phyloP scores from a whole-genome alignment of 2,797 vertebrate genomes.

The Malurus leucopterus region DNA sequence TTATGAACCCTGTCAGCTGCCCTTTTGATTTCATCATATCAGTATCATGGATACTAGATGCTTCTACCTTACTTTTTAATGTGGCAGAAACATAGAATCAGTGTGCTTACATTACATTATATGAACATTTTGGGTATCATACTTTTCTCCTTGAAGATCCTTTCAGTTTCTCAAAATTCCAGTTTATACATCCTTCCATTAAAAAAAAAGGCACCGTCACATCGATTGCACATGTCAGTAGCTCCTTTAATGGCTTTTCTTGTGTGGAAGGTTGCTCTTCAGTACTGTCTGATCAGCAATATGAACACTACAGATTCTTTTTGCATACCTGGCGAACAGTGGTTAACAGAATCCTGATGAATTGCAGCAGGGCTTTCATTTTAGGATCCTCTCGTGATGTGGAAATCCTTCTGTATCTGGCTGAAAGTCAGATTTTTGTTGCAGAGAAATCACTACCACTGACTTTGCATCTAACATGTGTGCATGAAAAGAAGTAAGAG shows the following conservation, averaged over 20 bases:
- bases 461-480: neutral
- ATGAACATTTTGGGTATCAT: neutral
- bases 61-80: neutral
- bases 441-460: neutral
- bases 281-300: neutral
- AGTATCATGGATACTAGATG: neutral
- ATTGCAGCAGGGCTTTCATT: neutral
- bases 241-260: neutral
- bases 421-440: neutral
- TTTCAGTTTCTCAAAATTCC: neutral
- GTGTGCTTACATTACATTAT: neutral
- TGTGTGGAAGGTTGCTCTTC: neutral
- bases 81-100: neutral
- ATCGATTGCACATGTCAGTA: neutral
- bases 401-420: neutral
- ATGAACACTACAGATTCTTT: neutral
- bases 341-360: neutral
- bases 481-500: neutral
- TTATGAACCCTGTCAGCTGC: neutral
- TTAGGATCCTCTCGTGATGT: neutral
- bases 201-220: neutral
- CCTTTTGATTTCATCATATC: neutral
- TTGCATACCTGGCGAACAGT: fast-evolving
- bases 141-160: neutral
- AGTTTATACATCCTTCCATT: neutral